Percentiles rank a stretch among this genome's conserved stretches.
Conservation (phyloP, 2,113 vertebrate species). For the Dromaius novaehollandiae region DNA sequence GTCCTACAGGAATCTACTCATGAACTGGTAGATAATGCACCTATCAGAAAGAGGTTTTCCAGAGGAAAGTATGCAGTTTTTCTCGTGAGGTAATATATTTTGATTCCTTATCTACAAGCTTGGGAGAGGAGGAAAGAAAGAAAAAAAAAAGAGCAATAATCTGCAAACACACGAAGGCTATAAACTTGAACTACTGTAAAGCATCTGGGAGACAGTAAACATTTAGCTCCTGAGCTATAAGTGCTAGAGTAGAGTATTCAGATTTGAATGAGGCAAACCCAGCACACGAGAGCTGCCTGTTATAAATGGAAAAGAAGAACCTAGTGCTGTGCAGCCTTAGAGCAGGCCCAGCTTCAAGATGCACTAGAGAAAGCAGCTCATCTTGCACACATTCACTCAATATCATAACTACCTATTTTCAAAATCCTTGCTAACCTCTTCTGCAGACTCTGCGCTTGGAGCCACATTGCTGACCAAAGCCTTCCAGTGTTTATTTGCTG, state of each 20-base stretch:
- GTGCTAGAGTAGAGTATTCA: background rate
- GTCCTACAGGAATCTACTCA: background rate
- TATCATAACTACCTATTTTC: background rate
- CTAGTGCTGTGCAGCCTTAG: background rate
- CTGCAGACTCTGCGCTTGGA: background rate
- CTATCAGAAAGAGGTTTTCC: background rate
- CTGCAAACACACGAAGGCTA: background rate
- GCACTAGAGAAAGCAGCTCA: background rate
- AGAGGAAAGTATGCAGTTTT: background rate
- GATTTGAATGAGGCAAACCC: background rate
- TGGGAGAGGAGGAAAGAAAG: no score
- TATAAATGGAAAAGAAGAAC: background rate
- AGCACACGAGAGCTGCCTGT: background rate
- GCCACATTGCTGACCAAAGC: constrained; percentile 14
- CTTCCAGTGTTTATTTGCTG: background rate
- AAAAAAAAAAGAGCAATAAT: background rate
- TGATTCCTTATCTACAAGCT: background rate
- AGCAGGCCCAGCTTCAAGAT: background rate
- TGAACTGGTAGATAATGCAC: background rate
- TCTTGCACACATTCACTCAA: background rate
- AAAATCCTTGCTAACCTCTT: constrained; percentile 66
- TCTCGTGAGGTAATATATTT: background rate
- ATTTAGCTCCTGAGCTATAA: background rate
- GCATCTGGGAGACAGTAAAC: background rate
- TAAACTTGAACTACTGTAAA: background rate